Conservation (phyloP, 2,113 vertebrate species). For the Hyaena hyaena region DNA sequence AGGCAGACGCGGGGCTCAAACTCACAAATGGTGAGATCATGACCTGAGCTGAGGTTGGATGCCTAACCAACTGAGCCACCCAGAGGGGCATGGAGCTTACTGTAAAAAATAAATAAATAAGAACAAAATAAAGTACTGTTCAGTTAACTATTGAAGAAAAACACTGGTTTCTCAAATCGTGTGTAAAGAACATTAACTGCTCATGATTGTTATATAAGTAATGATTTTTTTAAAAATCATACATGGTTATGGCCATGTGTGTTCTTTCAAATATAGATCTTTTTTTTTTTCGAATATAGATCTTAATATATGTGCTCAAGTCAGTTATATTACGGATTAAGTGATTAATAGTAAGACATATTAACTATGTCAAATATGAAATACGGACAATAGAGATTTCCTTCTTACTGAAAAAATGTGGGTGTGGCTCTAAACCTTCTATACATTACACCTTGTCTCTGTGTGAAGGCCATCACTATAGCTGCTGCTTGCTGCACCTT, state of each 20-base stretch:
- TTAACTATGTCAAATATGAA: conserved; percentile 16
- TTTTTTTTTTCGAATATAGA: conserved; percentile 32
- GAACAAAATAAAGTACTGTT: not conserved
- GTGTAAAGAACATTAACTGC: not conserved
- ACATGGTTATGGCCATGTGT: not conserved
- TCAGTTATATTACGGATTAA: conserved; percentile 6
- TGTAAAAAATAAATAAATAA: too few species aligned
- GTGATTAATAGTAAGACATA: not conserved
- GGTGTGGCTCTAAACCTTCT: not conserved
- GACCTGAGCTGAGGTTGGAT: too few species aligned
- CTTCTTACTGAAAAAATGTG: conserved; percentile 26
- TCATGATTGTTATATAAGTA: not conserved
- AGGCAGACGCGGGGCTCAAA: too few species aligned
- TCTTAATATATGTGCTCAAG: not conserved
- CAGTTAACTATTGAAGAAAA: conserved; percentile 25
- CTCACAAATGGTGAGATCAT: too few species aligned
- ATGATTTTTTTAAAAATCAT: not conserved
- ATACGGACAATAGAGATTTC: not conserved
- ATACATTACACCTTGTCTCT: not conserved
- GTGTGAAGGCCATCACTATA: not conserved
- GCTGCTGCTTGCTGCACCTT: not conserved
- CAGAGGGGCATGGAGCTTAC: too few species aligned
- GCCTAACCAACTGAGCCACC: too few species aligned
- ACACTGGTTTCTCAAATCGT: not conserved
- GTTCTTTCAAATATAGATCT: not conserved